Percentiles rank a stretch among this genome's conserved stretches.
These are phyloP conservation scores for Morone chrysops DNA, from an alignment of 2,113 vertebrate species.

Conservation along the genomic window DNA sequence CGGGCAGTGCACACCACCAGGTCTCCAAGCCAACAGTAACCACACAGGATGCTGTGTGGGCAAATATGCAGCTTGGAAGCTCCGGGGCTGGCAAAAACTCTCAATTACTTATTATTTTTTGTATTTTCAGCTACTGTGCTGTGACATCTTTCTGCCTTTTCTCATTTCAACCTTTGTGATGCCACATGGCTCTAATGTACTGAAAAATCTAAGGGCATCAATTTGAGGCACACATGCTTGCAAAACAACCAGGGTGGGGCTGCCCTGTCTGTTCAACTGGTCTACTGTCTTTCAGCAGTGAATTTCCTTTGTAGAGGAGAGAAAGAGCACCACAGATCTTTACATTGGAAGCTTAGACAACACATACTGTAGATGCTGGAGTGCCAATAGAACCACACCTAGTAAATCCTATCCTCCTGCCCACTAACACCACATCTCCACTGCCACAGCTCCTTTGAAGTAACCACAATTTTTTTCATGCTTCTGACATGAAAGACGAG, in stretches of 20 bases:
- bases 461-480: conserved; percentile 40
- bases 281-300: conserved; percentile 3
- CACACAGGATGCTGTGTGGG: conserved; percentile 15
- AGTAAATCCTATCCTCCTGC: background rate
- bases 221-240: background rate
- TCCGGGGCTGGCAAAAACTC: conserved; percentile 13
- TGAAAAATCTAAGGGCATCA: conserved; percentile 2
- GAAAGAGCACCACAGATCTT: background rate
- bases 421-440: conserved; percentile 13
- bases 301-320: conserved; percentile 2
- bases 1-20: background rate
- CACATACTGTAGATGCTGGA: background rate
- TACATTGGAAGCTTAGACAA: background rate
- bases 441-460: conserved; percentile 59
- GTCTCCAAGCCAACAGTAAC: conserved; percentile 8
- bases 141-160: background rate
- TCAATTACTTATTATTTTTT: conserved; percentile 1
- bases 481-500: conserved; percentile 60
- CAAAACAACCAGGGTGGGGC: conserved; percentile 19
- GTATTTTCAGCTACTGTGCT: background rate
- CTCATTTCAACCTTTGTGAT: conserved; percentile 1
- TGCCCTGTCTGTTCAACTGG: conserved; percentile 21
- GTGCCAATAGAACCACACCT: background rate
- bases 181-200: conserved; percentile 4
- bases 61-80: background rate